A percentile compares a stretch with the other conserved stretches of the same genome.
Evolutionary conservation across 2,797 vertebrate genomes (phyloP).

Genomic region (Poecilia picta): DNA sequence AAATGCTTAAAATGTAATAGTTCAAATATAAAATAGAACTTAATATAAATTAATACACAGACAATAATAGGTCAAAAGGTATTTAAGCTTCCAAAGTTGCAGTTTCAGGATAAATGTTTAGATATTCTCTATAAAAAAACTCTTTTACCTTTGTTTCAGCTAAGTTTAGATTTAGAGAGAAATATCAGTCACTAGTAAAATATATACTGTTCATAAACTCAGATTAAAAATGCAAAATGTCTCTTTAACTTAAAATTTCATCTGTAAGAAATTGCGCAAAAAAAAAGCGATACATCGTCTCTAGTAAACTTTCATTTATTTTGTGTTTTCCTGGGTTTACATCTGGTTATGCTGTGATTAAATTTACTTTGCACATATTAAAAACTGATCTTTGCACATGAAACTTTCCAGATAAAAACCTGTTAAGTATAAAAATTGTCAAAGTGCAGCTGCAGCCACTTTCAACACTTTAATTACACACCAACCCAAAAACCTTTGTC

Average conservation of each 20-base stretch:
- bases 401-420: not conserved
- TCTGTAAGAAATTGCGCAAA: not conserved
- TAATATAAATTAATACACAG: not conserved
- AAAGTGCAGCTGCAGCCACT: not conserved
- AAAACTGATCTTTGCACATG: not conserved
- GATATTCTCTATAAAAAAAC: not conserved
- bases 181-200: not conserved
- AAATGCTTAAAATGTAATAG: not conserved
- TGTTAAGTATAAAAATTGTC: not conserved
- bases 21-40: not conserved
- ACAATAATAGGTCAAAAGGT: not conserved
- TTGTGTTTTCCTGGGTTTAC: not conserved
- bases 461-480: conserved; percentile 6
- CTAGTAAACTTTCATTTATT: not conserved
- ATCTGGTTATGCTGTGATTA: not conserved
- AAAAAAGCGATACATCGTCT: not conserved
- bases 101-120: not conserved
- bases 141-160: not conserved
- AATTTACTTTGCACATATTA: not conserved
- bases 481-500: not conserved
- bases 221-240: too few species aligned
- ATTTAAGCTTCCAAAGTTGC: not conserved
- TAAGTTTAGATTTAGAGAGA: not conserved
- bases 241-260: not conserved
- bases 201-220: not conserved